Evolutionary conservation across 2,797 vertebrate species (phyloP), one percentile per base, ranked within the genome.

Genomic region (Picus viridis): DNA sequence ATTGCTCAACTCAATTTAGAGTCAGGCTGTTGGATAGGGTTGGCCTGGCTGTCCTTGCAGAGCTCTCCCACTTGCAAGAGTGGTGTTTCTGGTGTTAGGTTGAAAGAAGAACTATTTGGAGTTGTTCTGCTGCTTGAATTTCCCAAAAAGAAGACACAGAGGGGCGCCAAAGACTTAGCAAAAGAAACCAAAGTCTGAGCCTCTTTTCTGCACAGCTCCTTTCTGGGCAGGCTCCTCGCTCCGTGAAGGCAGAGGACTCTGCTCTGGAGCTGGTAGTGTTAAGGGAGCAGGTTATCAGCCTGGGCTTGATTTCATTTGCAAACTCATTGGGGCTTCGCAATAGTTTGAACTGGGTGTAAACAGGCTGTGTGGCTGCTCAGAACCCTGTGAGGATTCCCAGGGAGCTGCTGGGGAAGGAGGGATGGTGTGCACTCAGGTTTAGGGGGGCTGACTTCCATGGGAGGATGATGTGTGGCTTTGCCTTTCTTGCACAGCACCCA

Each of bases 161-260:
- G 95, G 96, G 97, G 97, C 97, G 96, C 97, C 96, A 98, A 92
- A 97, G 81, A 36, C 94, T 96, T 86, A 94, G 75, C n/a, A 84
- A 96, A 97, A 69, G 41, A 90, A 77, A 53, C 2, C 20, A 5
- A 45, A 65, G 9, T 15, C 71, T 5, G 22, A 69, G 59, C 9
- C n/a, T 59, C 29, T 43, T n/a, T 41, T 3, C 30, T 57, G 17
- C 24, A 1, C 4, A 3, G 5, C 8, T 79, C 17, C 20, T 34
- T 32, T 9, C 57, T 26, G 32, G 27, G 34, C 87, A 58, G 68
- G 12, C 14, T 82, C n/a, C 39, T 77, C 53, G 15, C 36, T 12
- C 27, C 2, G 1, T 19, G 30, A 53, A 34, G 36, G 14, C 12
- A 2, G 24, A 90, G 39, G 3, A 9, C n/a, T 67, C 16, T 18